These are phyloP conservation scores for Cataglyphis hispanica DNA, from an alignment of 1,140 invertebrate species.

Conservation along the genomic window DNA sequence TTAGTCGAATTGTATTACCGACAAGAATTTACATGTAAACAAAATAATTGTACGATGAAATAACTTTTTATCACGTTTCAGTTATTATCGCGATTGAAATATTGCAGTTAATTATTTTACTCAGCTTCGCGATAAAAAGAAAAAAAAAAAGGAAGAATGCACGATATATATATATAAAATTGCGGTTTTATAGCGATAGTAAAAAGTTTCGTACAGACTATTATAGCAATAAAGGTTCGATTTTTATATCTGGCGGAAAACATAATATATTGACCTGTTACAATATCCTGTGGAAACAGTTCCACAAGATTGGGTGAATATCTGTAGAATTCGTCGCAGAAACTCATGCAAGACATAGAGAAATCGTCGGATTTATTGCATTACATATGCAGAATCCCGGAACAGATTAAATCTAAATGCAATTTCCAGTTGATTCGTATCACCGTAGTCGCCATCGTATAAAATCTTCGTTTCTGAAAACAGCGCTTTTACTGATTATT, in stretches of 20 bases:
- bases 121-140: neutral
- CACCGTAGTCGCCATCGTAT: neutral
- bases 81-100: neutral
- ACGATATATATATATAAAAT: neutral
- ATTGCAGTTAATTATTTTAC: neutral
- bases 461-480: conserved; percentile 33
- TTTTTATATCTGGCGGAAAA: conserved; percentile 14
- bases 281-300: neutral
- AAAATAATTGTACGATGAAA: neutral
- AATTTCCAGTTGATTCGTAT: conserved; percentile 22
- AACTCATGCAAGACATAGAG: neutral
- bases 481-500: conserved; percentile 50
- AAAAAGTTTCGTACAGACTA: conserved; percentile 12
- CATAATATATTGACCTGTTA: neutral
- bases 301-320: neutral
- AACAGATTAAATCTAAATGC: conserved; percentile 25
- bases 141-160: neutral
- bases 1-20: neutral
- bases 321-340: conserved; percentile 1
- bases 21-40: conserved; percentile 3
- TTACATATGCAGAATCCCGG: conserved; percentile 5
- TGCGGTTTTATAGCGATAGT: neutral
- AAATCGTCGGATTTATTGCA: conserved; percentile 25
- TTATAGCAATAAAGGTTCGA: neutral
- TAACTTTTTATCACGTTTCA: neutral